Evolutionary conservation across 2,797 vertebrate genomes (phyloP).

Genomic region (Syngnathus acus): DNA sequence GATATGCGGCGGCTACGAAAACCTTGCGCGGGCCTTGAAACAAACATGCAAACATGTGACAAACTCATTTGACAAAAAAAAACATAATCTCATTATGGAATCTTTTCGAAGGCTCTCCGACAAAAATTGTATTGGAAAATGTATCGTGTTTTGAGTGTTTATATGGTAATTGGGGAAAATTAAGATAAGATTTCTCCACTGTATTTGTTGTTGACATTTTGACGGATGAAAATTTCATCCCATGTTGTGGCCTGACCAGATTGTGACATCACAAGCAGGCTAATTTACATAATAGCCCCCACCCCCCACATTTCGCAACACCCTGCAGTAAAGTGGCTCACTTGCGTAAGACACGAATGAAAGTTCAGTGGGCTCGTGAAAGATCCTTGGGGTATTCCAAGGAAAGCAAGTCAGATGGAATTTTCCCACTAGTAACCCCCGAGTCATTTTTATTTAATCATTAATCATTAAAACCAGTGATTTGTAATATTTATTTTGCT

Average conservation of each 20-base stretch:
- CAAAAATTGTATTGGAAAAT: slow-evolving; percentile 10
- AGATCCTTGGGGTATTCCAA: too few species aligned
- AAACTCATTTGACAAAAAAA: slow-evolving; percentile 31
- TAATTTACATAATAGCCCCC: not conserved
- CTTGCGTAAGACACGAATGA: too few species aligned
- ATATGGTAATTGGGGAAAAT: too few species aligned
- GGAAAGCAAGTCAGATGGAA: too few species aligned
- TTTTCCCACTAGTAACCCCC: too few species aligned
- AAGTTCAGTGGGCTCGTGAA: too few species aligned
- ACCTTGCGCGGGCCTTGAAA: slow-evolving; percentile 44
- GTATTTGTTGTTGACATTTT: not conserved
- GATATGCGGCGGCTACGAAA: slow-evolving; percentile 25
- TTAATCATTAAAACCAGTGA: not conserved
- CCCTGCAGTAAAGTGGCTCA: too few species aligned
- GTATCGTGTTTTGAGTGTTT: not conserved
- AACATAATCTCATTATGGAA: slow-evolving; percentile 14
- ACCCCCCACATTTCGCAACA: too few species aligned
- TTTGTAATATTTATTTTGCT: not conserved
- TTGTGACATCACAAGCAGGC: not conserved
- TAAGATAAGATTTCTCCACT: too few species aligned
- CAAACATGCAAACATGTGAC: slow-evolving; percentile 35
- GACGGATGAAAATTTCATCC: not conserved
- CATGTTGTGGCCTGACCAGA: not conserved
- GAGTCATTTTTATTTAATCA: not conserved
- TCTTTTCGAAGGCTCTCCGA: slow-evolving; percentile 22